Evolutionary conservation across 1,140 invertebrate genomes (phyloP).

Genomic region (Diprion similis): DNA sequence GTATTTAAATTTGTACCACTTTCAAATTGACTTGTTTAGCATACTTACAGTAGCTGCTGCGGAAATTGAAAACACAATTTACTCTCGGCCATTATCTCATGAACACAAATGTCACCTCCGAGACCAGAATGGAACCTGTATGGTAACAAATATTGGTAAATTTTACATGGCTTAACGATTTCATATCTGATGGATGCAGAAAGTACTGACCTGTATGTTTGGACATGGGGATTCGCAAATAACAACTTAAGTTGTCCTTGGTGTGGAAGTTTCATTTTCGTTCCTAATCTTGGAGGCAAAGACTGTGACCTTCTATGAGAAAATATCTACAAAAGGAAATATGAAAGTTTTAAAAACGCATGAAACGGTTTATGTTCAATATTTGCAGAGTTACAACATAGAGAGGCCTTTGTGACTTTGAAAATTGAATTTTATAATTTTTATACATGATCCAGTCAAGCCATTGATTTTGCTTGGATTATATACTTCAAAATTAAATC

Average conservation of each 20-base stretch:
- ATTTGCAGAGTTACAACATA: too few species aligned
- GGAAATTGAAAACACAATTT: slow-evolving; percentile 86
- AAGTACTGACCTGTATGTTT: slow-evolving; percentile 74
- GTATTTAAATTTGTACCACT: slow-evolving; percentile 18
- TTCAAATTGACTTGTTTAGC: slow-evolving; percentile 8
- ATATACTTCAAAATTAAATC: too few species aligned
- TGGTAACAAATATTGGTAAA: slow-evolving; percentile 2
- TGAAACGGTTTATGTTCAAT: too few species aligned
- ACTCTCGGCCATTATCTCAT: slow-evolving; percentile 93
- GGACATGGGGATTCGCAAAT: slow-evolving; percentile 78
- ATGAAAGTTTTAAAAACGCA: slow-evolving; percentile 14
- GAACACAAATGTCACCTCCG: slow-evolving; percentile 89
- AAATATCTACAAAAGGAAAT: slow-evolving; percentile 55
- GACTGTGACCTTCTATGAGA: slow-evolving; percentile 86
- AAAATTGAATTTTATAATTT: too few species aligned
- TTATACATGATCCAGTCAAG: too few species aligned
- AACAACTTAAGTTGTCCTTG: slow-evolving; percentile 76
- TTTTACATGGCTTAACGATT: slow-evolving; percentile 10
- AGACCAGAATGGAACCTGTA: slow-evolving; percentile 83
- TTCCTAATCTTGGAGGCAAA: slow-evolving; percentile 79
- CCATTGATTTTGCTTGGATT: too few species aligned
- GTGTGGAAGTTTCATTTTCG: slow-evolving; percentile 81
- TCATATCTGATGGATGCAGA: neutral
- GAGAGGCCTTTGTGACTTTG: too few species aligned
- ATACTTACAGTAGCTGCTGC: slow-evolving; percentile 85